Evolutionary conservation across 2,888 invertebrate genomes (phyloP).

Genomic region (Polyommatus icarus): DNA sequence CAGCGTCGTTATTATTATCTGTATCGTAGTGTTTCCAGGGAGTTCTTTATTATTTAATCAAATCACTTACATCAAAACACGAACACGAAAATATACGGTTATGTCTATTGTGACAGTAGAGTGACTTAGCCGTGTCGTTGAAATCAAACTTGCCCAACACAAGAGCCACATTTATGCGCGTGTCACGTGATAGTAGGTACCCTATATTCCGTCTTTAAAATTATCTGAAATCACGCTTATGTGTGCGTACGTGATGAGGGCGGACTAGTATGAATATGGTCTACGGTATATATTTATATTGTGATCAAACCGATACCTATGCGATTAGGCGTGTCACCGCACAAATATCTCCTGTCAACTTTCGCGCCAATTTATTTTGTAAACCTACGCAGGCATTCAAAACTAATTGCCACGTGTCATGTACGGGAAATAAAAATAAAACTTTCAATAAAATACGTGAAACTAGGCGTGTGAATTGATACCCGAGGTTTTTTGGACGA

Average conservation of each 20-base stretch:
- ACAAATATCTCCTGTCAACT: conserved; percentile 1
- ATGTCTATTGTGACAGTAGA: too few species aligned
- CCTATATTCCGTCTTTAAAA: too few species aligned
- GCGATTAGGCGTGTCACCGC: conserved; percentile 26
- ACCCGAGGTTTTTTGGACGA: background rate
- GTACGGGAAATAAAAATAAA: conserved; percentile 2
- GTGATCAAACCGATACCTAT: background rate
- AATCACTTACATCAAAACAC: background rate
- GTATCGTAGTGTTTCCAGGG: background rate
- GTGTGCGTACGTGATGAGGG: too few species aligned
- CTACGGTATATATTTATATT: too few species aligned
- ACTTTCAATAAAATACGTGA: conserved; percentile 23
- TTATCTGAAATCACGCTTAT: too few species aligned
- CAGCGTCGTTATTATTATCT: conserved; percentile 3
- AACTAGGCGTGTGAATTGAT: background rate
- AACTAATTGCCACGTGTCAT: conserved; percentile 24
- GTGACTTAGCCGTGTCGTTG: too few species aligned
- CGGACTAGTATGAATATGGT: too few species aligned
- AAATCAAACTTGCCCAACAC: too few species aligned
- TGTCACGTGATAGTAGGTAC: too few species aligned
- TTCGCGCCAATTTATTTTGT: conserved; percentile 14
- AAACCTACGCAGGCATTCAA: conserved; percentile 5
- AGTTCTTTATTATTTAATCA: background rate
- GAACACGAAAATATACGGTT: too few species aligned
- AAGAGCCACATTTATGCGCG: too few species aligned